Base-by-base conservation (phyloP, 2,113 vertebrate species). In the Esox niger region DNA sequence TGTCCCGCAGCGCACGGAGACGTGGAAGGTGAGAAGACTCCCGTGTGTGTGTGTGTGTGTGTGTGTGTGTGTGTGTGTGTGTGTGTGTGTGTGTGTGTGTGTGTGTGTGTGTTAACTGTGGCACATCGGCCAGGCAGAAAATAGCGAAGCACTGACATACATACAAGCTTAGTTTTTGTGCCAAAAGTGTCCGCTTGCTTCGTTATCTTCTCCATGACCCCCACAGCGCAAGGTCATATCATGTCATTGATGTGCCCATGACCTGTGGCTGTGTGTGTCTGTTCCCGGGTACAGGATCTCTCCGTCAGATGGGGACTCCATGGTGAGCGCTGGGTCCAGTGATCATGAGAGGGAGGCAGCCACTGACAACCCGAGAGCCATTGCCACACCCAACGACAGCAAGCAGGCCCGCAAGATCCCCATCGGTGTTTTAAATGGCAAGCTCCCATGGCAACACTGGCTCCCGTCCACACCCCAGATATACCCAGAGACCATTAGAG, bases 271-370 rank as follows among this genome's bases (percentile, higher is more conserved):
- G 60, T 78, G 59, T 60, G 58, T 33, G 58, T 1, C 6, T 20
- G 31, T 60, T 13, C 82, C 43, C 70, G 58, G 30, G 71, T 68
- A 67, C 81, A 98, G 96, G 84, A 88, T 98, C 82, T 96, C 93
- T 0, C 95, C 96, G 0, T 98, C 95, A 2, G 96, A 98, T 66
- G 93, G 92, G 0, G 95, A 96, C 77, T 98, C 96, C 0, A 90
- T 94, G 1, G 91, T 91, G 31, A 98, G 95, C 64, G 95, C 98
- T 52, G 94, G 90, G 7, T 95, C 95, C 77, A 96, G 94, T 0
- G 95, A 93, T 43, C 38, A 15, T 71, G 95, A 93, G 73, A 91
- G 91, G 71, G 96, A 95, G 26, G 91, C 88, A 0, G 90, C 90
- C 0, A 94, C 95, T 56, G 95, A 95, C 74, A 89, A 83, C 79